Percentiles rank a stretch among this genome's conserved stretches.
phyloP scores from a whole-genome alignment of 2,797 vertebrate species.

The Hypotaenidia philippensis region DNA sequence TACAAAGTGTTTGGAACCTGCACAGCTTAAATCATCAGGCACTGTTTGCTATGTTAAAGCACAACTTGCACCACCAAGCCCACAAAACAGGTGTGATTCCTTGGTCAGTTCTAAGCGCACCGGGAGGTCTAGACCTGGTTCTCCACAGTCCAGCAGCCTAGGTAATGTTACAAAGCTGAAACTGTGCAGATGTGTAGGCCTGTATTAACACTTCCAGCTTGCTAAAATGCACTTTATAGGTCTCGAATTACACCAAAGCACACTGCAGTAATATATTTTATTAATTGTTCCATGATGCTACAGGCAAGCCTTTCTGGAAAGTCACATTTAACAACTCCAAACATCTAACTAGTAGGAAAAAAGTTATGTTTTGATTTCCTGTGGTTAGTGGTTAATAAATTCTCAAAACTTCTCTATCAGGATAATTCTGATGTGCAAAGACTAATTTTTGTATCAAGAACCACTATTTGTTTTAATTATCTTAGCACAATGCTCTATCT shows the following conservation, averaged over 20 bases:
- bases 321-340: constrained; percentile 1
- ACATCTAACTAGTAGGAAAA: constrained; percentile 2
- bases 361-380: not conserved
- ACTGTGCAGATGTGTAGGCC: not conserved
- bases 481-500: not conserved
- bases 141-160: not conserved
- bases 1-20: not conserved
- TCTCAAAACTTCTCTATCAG: not conserved
- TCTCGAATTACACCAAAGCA: not conserved
- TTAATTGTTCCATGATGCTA: constrained; percentile 35
- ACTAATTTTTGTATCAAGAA: constrained; percentile 8
- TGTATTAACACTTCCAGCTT: not conserved
- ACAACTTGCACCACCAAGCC: not conserved
- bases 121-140: not conserved
- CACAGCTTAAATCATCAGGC: not conserved
- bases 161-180: not conserved
- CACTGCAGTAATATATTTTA: constrained; percentile 6
- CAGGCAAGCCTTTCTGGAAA: constrained; percentile 37
- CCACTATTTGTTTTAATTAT: constrained; percentile 25
- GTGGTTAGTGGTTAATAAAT: not conserved
- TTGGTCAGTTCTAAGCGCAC: not conserved
- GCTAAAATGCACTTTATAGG: not conserved
- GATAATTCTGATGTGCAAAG: not conserved
- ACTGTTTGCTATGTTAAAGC: not conserved
- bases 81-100: not conserved